Evolutionary conservation across 2,888 invertebrate species (phyloP).

Genomic region (Panopea generosa): DNA sequence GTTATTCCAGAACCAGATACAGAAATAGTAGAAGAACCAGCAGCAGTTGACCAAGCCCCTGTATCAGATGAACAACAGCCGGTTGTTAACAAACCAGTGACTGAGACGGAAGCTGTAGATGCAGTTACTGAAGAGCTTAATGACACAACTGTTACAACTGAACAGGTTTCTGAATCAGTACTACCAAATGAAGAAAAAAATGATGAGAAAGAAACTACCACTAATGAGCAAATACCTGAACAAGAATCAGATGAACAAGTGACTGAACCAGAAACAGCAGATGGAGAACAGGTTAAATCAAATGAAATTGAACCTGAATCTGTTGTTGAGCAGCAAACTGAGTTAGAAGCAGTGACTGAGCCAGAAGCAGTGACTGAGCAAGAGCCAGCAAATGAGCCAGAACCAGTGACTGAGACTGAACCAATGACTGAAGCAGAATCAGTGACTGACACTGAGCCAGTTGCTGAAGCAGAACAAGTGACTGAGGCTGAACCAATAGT

Average conservation of each 20-base stretch:
- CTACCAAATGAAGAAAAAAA: too few relatives aligned
- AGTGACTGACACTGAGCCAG: neutral
- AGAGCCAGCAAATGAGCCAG: neutral
- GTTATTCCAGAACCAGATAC: neutral
- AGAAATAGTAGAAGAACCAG: neutral
- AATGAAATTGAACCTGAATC: neutral
- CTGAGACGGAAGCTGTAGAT: neutral
- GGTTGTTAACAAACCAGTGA: neutral
- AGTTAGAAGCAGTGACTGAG: neutral
- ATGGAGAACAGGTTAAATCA: neutral
- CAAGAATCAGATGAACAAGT: neutral
- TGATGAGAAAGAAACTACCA: too few relatives aligned
- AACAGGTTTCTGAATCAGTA: too few relatives aligned
- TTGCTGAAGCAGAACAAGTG: neutral
- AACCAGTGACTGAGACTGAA: neutral
- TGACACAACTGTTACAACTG: neutral
- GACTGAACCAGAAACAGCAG: neutral
- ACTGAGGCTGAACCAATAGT: neutral
- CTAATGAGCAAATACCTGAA: conserved; percentile 12
- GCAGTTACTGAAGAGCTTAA: neutral
- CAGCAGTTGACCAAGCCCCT: conserved; percentile 12
- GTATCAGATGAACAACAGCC: conserved; percentile 1
- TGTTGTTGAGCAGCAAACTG: neutral
- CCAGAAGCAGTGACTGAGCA: neutral
- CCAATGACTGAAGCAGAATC: neutral